Evolutionary conservation across 2,113 vertebrate species (phyloP).

Genomic region (Copsychus sechellarum): DNA sequence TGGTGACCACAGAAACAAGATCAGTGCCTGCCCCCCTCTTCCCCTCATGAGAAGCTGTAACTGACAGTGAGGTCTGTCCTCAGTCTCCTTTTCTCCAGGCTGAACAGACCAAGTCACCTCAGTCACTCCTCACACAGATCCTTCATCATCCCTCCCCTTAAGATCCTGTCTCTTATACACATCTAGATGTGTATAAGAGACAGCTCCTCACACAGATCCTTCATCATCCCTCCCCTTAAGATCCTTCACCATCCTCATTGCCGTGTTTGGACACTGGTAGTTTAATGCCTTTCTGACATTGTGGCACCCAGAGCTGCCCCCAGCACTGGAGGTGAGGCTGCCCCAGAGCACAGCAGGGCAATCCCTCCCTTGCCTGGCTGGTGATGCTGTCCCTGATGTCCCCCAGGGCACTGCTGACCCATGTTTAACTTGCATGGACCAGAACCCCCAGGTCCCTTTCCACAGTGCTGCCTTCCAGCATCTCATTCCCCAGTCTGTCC

Average conservation of each 20-base stretch:
- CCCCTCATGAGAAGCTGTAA: no score
- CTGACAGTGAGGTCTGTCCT: no score
- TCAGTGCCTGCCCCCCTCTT: no score
- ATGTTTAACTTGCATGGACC: accelerated
- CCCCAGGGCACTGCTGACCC: neutral
- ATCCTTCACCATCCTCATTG: neutral
- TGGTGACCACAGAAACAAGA: no score
- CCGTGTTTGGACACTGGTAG: no score
- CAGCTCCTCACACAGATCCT: no score
- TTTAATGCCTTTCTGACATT: no score
- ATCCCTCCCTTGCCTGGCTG: neutral
- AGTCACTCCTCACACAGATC: accelerated
- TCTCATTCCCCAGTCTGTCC: neutral
- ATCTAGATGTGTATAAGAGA: no score
- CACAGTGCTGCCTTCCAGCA: neutral
- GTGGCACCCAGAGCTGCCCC: no score
- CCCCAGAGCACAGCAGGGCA: neutral
- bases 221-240: neutral
- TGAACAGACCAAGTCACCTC: neutral
- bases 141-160: neutral
- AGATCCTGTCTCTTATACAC: no score
- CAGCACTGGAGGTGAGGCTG: no score
- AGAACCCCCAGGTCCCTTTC: neutral
- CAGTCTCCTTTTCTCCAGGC: no score
- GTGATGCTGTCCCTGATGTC: accelerated